A percentile compares a stretch with the other conserved stretches of the same genome.
These are phyloP conservation scores for Zelleria hepariella DNA, from an alignment of 2,888 invertebrate species.

Conservation along the genomic window DNA sequence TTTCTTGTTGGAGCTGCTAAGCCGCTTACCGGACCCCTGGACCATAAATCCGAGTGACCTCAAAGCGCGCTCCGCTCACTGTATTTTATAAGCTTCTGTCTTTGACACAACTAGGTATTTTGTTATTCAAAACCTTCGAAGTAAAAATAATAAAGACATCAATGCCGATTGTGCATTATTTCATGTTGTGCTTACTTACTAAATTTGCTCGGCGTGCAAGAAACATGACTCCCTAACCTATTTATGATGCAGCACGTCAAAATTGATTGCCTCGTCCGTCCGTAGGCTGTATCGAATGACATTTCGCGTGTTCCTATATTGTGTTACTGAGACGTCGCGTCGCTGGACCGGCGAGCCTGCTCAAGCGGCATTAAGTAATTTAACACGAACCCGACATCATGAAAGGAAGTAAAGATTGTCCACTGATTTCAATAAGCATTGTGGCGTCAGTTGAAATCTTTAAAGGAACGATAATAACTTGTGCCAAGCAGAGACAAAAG, in stretches of 20 bases:
- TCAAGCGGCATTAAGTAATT: conserved; percentile 47
- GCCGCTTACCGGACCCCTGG: conserved; percentile 53
- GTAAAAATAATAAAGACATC: neutral
- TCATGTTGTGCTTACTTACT: neutral
- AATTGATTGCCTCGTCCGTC: conserved; percentile 29
- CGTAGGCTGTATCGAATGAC: conserved; percentile 43
- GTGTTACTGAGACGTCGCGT: conserved; percentile 28
- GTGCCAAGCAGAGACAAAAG: conserved; percentile 12
- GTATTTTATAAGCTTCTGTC: conserved; percentile 8
- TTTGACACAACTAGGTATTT: neutral
- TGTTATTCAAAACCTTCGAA: neutral
- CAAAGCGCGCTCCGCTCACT: conserved; percentile 14
- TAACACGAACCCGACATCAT: conserved; percentile 31
- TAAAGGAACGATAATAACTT: conserved; percentile 4
- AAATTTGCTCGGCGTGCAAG: neutral
- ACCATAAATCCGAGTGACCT: conserved; percentile 45
- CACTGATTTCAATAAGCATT: neutral
- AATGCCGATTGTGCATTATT: neutral
- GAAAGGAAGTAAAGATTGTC: conserved; percentile 14
- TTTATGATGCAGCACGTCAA: conserved; percentile 29
- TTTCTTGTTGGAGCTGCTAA: conserved; percentile 52
- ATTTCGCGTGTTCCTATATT: conserved; percentile 46
- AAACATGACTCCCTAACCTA: neutral
- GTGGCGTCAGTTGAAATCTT: conserved; percentile 3
- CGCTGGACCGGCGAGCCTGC: conserved; percentile 20